Evolutionary conservation across 2,888 invertebrate genomes (phyloP), one percentile per base, ranked within the genome.

Genomic region (Orthosia cruda): DNA sequence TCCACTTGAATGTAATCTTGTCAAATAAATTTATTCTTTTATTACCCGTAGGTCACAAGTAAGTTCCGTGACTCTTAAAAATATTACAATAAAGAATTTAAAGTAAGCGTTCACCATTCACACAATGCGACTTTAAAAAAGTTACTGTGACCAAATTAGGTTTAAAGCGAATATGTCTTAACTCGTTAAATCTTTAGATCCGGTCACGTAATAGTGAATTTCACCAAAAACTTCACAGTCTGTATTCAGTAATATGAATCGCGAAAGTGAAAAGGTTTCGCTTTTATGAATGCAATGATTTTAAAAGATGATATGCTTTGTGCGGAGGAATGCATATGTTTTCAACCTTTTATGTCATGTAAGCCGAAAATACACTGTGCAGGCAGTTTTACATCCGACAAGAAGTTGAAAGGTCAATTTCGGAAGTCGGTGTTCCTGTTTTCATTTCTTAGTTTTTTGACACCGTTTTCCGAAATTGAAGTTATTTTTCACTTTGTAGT

Each of bases 141-240:
- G 58, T 75, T 47, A 71, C 62, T 71, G 15, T 61, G 20, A 65
- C 72, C 49, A 76, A 70, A 76, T 83, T 71, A 68, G 74, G 74
- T 66, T 64, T 71, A 50, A 58, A 61, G 45, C 23, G 65, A 71
- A 72, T 67, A 73, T 67, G 54, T 49, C 26, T 71, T 59, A n/a
- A 59, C 52, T 64, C 52, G 49, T 72, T 73, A 81, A 71, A 79
- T 72, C 18, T 79, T 68, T 58, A 68, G 71, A 81, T 87, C 86
- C 82, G 88, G 78, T 74, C 76, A 79, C 84, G 86, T 86, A 86
- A 87, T 76, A 32, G 23, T 63, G 66, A 57, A 73, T 72, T 67
- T 78, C 62, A 66, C 49, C 26, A 62, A 83, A 85, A 74, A 67
- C 71, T 76, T 76, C 63, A 76, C 70, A 77, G 74, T 74, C 58